Base-by-base conservation (phyloP, 2,113 vertebrate genomes). In the Sander vitreus region DNA sequence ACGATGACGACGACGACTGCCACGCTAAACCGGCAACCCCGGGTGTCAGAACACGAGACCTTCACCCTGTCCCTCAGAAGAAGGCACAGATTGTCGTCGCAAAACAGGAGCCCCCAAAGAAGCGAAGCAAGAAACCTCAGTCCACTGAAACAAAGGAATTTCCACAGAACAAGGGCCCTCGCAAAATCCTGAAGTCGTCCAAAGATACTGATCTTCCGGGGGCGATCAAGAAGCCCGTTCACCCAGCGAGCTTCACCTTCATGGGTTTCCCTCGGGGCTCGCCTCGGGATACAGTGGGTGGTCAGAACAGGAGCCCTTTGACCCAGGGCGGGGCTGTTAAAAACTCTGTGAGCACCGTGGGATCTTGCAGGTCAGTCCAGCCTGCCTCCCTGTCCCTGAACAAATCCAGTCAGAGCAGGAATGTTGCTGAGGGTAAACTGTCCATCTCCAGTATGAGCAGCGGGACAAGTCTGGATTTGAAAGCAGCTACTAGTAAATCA, bases 51-150 rank as follows among this genome's bases (percentile, higher is more conserved):
- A 91, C 95, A 2, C 95, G 98, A 0, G 98, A 99, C 76, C 96
- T 96, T 0, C 97, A 98, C 83, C 97, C 97, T 0, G 97, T 99
- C 64, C 98, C 98, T 0, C 98, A 99, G 94, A 99, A 99, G 95
- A 99, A 99, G 86, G 97, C 98, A 0, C 98, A 99, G 94, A 97
- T 99, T 47, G 92, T 99, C 50, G 92, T 99, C 81, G 97, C 97
- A 0, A 98, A 98, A 82, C 97, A 96, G 0, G 97, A 98, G 4
- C 80, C 96, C 12, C 90, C 95, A 23, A 97, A 96, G 89, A 99
- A 98, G 74, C 95, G 98, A 0, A 97, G 97, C 4, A 94, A 97
- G 50, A 99, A 97, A 78, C 96, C 97, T 0, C 90, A 97, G 58
- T 91, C 96, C 7, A 96, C 96, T 0, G 97, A 99, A 57, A 93